Evolutionary conservation across 2,888 invertebrate species (phyloP).

Genomic region (Phragmatobia fuliginosa): DNA sequence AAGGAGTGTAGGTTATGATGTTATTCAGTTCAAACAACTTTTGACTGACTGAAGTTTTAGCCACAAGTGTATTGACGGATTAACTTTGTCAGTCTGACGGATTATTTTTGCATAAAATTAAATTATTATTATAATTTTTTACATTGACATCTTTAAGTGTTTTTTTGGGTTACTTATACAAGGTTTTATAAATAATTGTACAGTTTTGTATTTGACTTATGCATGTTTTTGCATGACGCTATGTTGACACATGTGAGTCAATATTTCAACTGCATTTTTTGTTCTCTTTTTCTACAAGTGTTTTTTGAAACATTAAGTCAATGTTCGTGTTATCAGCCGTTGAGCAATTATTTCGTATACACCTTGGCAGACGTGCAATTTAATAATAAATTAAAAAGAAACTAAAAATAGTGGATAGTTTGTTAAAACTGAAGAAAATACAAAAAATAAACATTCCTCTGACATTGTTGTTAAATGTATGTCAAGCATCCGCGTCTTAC

Average conservation of each 20-base stretch:
- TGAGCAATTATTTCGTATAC: not conserved
- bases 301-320: no score
- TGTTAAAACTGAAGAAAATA: no score
- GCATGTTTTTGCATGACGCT: not conserved
- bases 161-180: not conserved
- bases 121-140: no score
- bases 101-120: no score
- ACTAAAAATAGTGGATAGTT: no score
- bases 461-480: not conserved
- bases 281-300: not conserved
- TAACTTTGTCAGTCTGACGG: no score
- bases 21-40: no score
- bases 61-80: no score
- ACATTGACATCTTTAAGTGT: no score
- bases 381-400: no score
- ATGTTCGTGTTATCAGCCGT: not conserved
- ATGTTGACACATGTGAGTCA: not conserved
- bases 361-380: not conserved
- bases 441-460: not conserved
- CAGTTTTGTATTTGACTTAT: not conserved
- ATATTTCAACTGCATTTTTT: not conserved
- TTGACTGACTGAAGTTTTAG: no score
- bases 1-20: no score
- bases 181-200: not conserved
- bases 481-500: not conserved